Evolutionary conservation across 2,113 vertebrate species (phyloP).

Genomic region (Psettodes erumei): DNA sequence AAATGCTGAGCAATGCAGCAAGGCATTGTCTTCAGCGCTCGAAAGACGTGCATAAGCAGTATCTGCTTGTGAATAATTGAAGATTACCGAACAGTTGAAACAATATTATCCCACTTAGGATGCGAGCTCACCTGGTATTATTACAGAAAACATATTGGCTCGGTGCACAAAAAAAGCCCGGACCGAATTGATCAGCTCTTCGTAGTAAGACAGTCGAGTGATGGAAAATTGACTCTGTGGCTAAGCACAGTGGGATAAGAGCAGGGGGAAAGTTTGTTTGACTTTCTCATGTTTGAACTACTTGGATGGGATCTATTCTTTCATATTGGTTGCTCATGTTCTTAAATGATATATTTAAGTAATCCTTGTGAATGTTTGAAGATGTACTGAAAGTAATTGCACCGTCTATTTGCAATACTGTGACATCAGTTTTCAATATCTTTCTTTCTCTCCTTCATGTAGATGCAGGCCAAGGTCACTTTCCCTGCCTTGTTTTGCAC

Average conservation of each 20-base stretch:
- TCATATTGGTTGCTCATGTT: constrained; percentile 1
- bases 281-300: constrained; percentile 37
- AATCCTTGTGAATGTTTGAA: not conserved
- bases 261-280: constrained; percentile 27
- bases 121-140: constrained; percentile 59
- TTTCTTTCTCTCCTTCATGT: not conserved
- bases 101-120: constrained; percentile 62
- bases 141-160: constrained; percentile 63
- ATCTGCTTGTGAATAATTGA: constrained; percentile 72
- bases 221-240: constrained; percentile 53
- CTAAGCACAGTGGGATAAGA: constrained; percentile 30
- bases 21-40: constrained; percentile 18
- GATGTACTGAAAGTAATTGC: not conserved
- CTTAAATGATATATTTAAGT: constrained; percentile 3
- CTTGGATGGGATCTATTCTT: constrained; percentile 16
- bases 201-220: constrained; percentile 46
- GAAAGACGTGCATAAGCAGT: constrained; percentile 59
- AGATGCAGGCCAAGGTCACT: not conserved
- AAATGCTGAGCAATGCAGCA: constrained; percentile 57
- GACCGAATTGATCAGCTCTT: constrained; percentile 57
- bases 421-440: not conserved
- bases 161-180: constrained; percentile 26
- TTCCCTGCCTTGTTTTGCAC: not conserved
- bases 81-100: constrained; percentile 49
- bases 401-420: not conserved